phyloP scores from a whole-genome alignment of 2,888 invertebrate species.

The Pyrgus malvae region DNA sequence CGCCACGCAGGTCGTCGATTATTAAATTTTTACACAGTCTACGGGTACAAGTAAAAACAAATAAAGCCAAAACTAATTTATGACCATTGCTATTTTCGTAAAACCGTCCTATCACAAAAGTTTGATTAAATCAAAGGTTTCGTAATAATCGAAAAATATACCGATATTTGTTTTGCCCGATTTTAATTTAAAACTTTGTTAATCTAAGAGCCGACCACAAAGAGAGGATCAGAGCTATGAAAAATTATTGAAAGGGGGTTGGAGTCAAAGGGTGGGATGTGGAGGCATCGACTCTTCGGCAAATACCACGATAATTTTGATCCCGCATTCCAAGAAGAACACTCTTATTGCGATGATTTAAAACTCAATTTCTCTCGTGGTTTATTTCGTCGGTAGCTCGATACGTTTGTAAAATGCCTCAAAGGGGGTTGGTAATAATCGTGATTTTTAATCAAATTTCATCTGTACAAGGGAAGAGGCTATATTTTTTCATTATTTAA shows the following conservation, averaged over 20 bases:
- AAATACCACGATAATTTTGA: conserved; percentile 53
- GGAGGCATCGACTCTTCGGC: conserved; percentile 69
- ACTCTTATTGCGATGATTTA: conserved; percentile 35
- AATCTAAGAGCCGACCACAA: conserved; percentile 78
- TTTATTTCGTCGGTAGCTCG: conserved; percentile 31
- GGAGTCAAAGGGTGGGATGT: conserved; percentile 52
- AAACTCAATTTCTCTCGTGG: conserved; percentile 33
- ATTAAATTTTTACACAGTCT: too few species aligned
- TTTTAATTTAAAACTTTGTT: conserved; percentile 82
- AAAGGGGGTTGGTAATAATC: conserved; percentile 78
- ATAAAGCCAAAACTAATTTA: too few species aligned
- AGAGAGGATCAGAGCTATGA: conserved; percentile 79
- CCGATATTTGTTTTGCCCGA: conserved; percentile 63
- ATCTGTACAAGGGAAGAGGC: conserved; percentile 79
- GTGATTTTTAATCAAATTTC: conserved; percentile 84
- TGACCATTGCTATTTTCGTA: background rate
- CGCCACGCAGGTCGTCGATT: too few species aligned
- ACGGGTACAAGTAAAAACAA: too few species aligned
- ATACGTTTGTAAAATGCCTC: conserved; percentile 54
- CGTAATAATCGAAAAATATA: conserved; percentile 43
- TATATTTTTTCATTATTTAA: conserved; percentile 82
- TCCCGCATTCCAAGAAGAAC: conserved; percentile 4
- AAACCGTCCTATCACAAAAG: background rate
- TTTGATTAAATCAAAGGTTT: conserved; percentile 23
- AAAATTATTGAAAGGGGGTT: conserved; percentile 81